Percentiles rank a stretch among this genome's conserved stretches.
phyloP scores from a whole-genome alignment of 1,140 invertebrate genomes.

The Aphidius ervi region DNA sequence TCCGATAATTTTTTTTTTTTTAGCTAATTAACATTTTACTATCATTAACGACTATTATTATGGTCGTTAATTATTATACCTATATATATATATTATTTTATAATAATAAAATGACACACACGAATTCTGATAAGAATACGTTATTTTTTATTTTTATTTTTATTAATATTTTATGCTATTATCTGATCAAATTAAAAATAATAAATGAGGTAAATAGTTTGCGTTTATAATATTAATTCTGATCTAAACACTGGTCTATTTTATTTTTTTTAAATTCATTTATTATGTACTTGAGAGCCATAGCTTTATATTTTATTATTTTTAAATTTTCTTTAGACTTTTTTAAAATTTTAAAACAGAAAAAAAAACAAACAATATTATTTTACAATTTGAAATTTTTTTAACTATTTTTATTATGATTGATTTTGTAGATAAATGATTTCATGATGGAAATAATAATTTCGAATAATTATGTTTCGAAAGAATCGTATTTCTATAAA shows the following conservation, averaged over 20 bases:
- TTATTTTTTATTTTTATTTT: too few relatives aligned
- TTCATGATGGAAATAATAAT: not conserved
- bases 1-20: too few relatives aligned
- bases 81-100: too few relatives aligned
- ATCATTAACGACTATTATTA: too few relatives aligned
- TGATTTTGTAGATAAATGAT: not conserved
- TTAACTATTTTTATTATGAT: not conserved
- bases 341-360: not conserved
- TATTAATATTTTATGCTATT: too few relatives aligned
- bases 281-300: constrained; percentile 15
- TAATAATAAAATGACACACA: too few relatives aligned
- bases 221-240: not conserved
- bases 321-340: not conserved
- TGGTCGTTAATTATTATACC: too few relatives aligned
- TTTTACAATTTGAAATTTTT: constrained; percentile 3
- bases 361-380: not conserved
- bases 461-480: not conserved
- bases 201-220: constrained; percentile 19
- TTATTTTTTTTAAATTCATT: not conserved
- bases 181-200: constrained; percentile 20
- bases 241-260: not conserved
- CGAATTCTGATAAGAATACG: too few relatives aligned
- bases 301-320: not conserved
- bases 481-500: constrained; percentile 10
- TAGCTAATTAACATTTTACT: too few relatives aligned